Evolutionary conservation across 2,888 invertebrate species (phyloP), one percentile per base, ranked within the genome.

Genomic region (Tenthredo notha): DNA sequence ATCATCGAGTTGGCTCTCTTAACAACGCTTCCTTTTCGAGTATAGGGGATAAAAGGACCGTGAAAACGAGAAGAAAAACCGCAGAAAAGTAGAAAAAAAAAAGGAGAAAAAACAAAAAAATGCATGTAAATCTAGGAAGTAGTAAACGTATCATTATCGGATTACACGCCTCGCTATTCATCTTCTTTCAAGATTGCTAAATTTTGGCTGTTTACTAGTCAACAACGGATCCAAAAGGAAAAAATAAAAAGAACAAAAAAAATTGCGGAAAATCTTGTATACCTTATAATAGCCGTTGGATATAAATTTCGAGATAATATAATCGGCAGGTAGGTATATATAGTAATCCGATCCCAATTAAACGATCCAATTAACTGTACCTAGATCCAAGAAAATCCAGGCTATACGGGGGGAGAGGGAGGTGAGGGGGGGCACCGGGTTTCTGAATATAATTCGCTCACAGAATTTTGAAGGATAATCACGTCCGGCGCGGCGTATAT

Each of bases 361-460:
- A 80, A 61, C 80, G 80, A 61, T 80, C 80, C 80, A 80, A 80
- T 80, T 80, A 80, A 80, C 58, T 61, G 50, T 77, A 74, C 74
- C 43, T 43, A 74, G 40, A 75, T 75, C 50, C 50, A 74, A 74
- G 72, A 74, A 74, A 43, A 74, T 21, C 72, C 72, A 43, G 21
- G 40, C 43, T 18, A 43, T 43, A 2, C 43, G 72, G 43, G 6
- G 37, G 37, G 37, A n/a, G n/a, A n/a, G n/a, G n/a, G n/a, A n/a
- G n/a, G n/a, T n/a, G n/a, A n/a, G n/a, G n/a, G n/a, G n/a, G n/a
- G n/a, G n/a, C n/a, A n/a, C n/a, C n/a, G n/a, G 6, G 6, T n/a
- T 54, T n/a, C 72, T 74, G 43, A 43, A 40, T 40, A 74, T 54
- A 54, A 54, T 54, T 54, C 72, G 43, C 40, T 15, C 67, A 33